Conservation (phyloP, 2,797 vertebrate species). For the Tarsius wallacei region DNA sequence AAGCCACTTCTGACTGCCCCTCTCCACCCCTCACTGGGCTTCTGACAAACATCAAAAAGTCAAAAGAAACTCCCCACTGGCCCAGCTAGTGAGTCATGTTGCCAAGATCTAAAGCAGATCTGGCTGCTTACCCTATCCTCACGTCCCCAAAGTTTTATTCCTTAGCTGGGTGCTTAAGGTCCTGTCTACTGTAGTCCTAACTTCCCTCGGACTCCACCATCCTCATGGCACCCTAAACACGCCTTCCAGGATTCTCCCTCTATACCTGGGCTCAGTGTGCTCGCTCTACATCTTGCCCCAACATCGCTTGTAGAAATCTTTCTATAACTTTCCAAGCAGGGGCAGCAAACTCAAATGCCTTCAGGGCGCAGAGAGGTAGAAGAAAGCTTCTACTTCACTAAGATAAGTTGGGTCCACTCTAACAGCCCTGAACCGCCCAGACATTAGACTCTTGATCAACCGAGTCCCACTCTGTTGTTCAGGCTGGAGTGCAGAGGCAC, state of each 20-base stretch:
- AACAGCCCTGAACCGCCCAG: not conserved
- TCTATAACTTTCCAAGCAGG: not conserved
- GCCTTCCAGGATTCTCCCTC: not conserved
- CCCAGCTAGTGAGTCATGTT: not conserved
- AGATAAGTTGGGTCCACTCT: not conserved
- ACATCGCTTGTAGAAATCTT: not conserved
- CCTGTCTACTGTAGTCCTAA: not conserved
- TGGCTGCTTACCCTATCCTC: not conserved
- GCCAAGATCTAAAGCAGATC: constrained; percentile 39
- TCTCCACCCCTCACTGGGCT: not conserved
- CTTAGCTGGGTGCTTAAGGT: not conserved
- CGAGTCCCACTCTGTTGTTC: not conserved
- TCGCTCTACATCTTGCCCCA: not conserved
- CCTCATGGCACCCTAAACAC: not conserved
- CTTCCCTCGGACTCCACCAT: not conserved
- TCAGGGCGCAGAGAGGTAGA: not conserved
- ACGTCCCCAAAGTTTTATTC: not conserved
- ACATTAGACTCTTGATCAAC: not conserved
- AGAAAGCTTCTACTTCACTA: not conserved
- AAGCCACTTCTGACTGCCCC: not conserved
- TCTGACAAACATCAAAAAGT: constrained; percentile 36
- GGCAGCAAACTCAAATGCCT: not conserved
- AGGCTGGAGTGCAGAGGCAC: too few species aligned
- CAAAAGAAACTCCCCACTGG: not conserved
- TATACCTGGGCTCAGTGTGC: not conserved